phyloP scores from a whole-genome alignment of 2,797 vertebrate genomes.

The Notolabrus celidotus region DNA sequence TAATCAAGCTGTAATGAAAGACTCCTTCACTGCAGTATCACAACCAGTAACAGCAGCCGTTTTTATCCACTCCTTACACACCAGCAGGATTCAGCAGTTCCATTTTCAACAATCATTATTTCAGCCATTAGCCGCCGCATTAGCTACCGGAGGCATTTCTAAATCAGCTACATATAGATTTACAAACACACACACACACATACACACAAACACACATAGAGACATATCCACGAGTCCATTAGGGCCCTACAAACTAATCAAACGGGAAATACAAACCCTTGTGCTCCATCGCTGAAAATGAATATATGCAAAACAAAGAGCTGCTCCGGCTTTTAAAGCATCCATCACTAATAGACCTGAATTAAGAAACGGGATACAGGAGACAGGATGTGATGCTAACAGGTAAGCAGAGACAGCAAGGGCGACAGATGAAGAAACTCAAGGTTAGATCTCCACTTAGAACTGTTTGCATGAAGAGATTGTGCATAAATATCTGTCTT shows the following conservation, averaged over 20 bases:
- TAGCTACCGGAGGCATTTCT: conserved; percentile 74
- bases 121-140: conserved; percentile 77
- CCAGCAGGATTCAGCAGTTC: conserved; percentile 61
- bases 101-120: conserved; percentile 80
- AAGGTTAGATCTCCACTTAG: conserved; percentile 42
- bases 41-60: conserved; percentile 25
- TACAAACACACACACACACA: conserved; percentile 61
- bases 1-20: conserved; percentile 47
- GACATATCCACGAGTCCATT: conserved; percentile 64
- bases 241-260: conserved; percentile 60
- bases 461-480: too few relatives aligned
- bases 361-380: conserved; percentile 53
- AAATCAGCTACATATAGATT: conserved; percentile 80
- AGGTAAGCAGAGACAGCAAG: conserved; percentile 51
- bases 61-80: conserved; percentile 40
- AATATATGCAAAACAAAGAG: conserved; percentile 81
- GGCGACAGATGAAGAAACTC: conserved; percentile 2
- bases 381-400: conserved; percentile 50
- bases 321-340: conserved; percentile 77
- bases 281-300: conserved; percentile 70
- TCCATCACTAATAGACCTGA: conserved; percentile 62
- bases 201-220: conserved; percentile 23
- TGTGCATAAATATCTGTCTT: too few relatives aligned
- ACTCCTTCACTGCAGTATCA: conserved; percentile 10
- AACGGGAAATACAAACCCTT: conserved; percentile 76